Evolutionary conservation across 2,888 invertebrate species (phyloP).

Genomic region (Amaurobius ferox): DNA sequence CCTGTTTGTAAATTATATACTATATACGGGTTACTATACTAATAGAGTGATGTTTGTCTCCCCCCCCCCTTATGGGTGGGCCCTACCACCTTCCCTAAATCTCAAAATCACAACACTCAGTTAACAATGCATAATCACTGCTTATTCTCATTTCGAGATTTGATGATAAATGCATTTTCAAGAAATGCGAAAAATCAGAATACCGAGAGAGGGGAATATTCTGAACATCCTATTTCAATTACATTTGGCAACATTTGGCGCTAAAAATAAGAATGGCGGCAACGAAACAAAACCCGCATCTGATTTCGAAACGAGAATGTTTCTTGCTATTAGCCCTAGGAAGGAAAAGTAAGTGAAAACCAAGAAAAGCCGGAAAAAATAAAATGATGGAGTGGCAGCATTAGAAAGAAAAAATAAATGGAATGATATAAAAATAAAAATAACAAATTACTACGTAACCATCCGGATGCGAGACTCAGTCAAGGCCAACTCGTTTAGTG

Average conservation of each 20-base stretch:
- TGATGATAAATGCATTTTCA: no score
- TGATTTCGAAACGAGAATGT: conserved; percentile 24
- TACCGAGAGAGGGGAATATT: no score
- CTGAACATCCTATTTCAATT: no score
- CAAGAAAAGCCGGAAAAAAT: conserved; percentile 41
- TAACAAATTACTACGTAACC: conserved; percentile 32
- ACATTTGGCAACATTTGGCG: not conserved
- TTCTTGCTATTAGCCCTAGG: conserved; percentile 25
- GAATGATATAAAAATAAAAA: conserved; percentile 17
- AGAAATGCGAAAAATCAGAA: no score
- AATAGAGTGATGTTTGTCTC: no score
- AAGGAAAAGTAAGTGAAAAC: conserved; percentile 17
- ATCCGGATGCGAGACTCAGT: conserved; percentile 57
- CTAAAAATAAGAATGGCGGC: not conserved
- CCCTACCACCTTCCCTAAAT: no score
- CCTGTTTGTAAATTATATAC: no score
- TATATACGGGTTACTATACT: no score
- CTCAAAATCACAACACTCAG: no score
- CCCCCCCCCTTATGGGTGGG: no score
- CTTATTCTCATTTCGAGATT: no score
- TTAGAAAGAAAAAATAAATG: not conserved
- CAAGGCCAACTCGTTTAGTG: conserved; percentile 45
- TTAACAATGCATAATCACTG: no score
- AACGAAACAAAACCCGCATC: not conserved
- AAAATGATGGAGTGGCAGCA: conserved; percentile 24